Evolutionary conservation across 2,797 vertebrate genomes (phyloP).

Genomic region (Acanthis flammea): DNA sequence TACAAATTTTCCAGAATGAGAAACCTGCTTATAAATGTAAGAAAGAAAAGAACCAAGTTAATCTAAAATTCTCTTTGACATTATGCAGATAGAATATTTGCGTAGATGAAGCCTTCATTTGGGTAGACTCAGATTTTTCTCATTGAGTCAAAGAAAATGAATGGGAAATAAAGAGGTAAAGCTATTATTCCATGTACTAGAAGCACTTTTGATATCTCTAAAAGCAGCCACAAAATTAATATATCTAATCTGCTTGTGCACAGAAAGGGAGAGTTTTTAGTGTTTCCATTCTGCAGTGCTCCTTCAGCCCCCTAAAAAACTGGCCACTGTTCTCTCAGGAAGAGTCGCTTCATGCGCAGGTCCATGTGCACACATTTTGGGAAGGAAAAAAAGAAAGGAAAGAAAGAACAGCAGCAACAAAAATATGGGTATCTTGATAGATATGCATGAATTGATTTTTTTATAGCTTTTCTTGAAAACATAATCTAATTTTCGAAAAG

Average conservation of each 20-base stretch:
- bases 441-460: background rate
- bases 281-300: background rate
- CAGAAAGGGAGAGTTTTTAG: background rate
- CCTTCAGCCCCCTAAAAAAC: background rate
- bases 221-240: background rate
- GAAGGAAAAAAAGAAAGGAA: background rate
- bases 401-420: background rate
- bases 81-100: background rate
- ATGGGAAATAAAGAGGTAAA: background rate
- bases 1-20: background rate
- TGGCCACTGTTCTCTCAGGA: background rate
- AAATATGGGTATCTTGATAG: background rate
- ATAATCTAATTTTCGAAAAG: background rate
- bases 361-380: accelerated
- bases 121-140: background rate
- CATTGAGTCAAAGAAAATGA: background rate
- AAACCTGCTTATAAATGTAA: background rate
- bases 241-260: background rate
- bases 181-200: background rate
- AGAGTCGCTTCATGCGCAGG: background rate
- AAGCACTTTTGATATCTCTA: background rate
- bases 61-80: background rate
- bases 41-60: background rate
- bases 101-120: background rate
- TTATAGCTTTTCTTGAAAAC: background rate